These are phyloP conservation scores for Apamea monoglypha DNA, from an alignment of 2,888 invertebrate genomes.

Conservation along the genomic window DNA sequence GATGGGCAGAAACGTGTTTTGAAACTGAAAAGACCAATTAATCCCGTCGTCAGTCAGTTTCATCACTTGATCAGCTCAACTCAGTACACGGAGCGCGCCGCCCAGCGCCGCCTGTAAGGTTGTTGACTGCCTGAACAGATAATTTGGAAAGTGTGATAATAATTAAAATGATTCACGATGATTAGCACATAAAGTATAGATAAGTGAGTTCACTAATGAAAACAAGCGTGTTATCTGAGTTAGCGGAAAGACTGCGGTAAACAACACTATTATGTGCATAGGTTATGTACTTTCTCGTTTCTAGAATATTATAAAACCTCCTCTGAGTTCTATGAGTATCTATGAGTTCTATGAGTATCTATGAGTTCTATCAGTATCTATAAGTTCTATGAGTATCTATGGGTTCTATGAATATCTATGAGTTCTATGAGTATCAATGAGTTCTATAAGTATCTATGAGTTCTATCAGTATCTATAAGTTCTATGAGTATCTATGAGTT, in stretches of 20 bases:
- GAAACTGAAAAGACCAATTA: neutral
- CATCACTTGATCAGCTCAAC: no score
- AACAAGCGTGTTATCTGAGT: slow-evolving; percentile 10
- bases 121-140: slow-evolving; percentile 9
- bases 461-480: no score
- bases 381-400: neutral
- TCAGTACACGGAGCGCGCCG: neutral
- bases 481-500: neutral
- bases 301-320: neutral
- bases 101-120: neutral
- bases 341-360: no score
- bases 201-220: neutral
- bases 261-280: slow-evolving; percentile 3
- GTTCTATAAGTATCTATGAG: no score
- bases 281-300: neutral
- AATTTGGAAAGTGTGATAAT: slow-evolving; percentile 3
- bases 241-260: neutral
- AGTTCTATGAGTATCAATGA: neutral
- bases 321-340: no score
- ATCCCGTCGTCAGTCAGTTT: neutral
- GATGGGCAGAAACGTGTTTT: neutral
- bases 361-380: no score
- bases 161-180: neutral
- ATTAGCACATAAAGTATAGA: neutral
- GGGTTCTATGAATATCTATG: no score